Evolutionary conservation across 2,797 vertebrate genomes (phyloP), one percentile per base, ranked within the genome.

Genomic region (Adelosebastes latens): DNA sequence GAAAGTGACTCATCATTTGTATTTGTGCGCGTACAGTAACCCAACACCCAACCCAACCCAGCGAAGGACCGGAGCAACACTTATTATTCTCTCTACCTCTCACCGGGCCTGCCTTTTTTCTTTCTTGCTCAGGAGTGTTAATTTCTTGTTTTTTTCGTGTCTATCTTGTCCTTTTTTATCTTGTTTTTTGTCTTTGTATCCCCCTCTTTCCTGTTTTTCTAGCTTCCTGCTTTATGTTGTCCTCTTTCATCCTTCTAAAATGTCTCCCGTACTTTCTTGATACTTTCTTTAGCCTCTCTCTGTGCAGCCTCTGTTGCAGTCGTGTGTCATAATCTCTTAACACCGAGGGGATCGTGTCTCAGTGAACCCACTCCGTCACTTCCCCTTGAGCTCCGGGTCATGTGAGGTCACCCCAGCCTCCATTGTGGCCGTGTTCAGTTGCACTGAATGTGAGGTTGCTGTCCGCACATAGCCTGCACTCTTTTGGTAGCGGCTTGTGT

Each of bases 1-100:
- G 84, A 89, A 84, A 86, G 81, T 91, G 90, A 92, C 87, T 91
- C 89, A 92, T 89, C 80, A 79, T 90, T 85, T 92, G 88, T 89
- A 75, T 91, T 91, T 88, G 83, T 84, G 77, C 77, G 67, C 27
- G 16, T 65, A 75, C 65, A 80, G 87, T 81, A 93, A 89, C 86
- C 80, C 65, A 85, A 90, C 80, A 89, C 88, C 74, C 39, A 71
- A 27, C 81, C 78, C 83, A 73, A 29, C 74, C 80, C 80, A 71
- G 80, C 25, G 42, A 72, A 79, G 55, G 68, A 72, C 73, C 60
- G 71, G 62, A 81, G 83, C 78, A 64, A 74, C 84, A 73, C 76
- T 79, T 18, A 31, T 73, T 78, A 64, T 80, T 79, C 61, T 52
- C 74, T 61, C 36, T 39, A 6, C 16, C 60, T 80, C 64, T 70